A percentile compares a stretch with the other conserved stretches of the same genome.
Conservation (phyloP, 2,797 vertebrate genomes). For the Acomys russatus region DNA sequence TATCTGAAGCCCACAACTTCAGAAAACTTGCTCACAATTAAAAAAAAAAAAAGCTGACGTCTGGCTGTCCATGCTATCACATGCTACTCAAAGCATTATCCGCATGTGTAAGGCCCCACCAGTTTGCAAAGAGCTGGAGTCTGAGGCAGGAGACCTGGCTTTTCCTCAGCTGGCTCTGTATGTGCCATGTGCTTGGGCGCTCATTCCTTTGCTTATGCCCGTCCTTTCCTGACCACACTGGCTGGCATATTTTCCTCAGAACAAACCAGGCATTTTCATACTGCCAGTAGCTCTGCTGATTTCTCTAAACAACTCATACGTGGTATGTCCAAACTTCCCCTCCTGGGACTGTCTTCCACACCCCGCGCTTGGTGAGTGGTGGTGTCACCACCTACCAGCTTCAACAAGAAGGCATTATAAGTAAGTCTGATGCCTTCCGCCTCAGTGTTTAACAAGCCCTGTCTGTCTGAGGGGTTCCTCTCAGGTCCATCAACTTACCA, state of each 20-base stretch:
- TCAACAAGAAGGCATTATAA: constrained; percentile 11
- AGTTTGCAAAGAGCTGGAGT: constrained; percentile 28
- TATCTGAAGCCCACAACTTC: constrained; percentile 51
- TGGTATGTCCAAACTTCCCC: background rate
- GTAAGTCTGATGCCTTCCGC: constrained; percentile 4
- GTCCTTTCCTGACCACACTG: constrained; percentile 34
- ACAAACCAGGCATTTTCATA: constrained; percentile 39
- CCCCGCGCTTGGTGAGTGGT: background rate
- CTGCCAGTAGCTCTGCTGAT: constrained; percentile 45
- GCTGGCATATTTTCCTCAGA: constrained; percentile 40
- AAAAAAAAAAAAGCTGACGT: background rate
- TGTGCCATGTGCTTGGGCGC: constrained; percentile 8
- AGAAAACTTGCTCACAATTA: constrained; percentile 35
- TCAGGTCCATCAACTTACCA: background rate
- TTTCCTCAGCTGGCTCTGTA: background rate
- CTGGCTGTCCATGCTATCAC: background rate
- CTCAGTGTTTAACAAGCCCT: constrained; percentile 33
- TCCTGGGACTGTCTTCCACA: background rate
- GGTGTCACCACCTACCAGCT: background rate
- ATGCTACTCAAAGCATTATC: background rate
- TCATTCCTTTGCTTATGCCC: constrained; percentile 14
- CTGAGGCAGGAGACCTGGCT: constrained; percentile 42
- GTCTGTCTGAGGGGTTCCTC: constrained; percentile 53
- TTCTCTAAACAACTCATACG: background rate
- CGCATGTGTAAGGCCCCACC: constrained; percentile 1